Conservation (phyloP, 2,113 vertebrate genomes). For the Cynocephalus volans region DNA sequence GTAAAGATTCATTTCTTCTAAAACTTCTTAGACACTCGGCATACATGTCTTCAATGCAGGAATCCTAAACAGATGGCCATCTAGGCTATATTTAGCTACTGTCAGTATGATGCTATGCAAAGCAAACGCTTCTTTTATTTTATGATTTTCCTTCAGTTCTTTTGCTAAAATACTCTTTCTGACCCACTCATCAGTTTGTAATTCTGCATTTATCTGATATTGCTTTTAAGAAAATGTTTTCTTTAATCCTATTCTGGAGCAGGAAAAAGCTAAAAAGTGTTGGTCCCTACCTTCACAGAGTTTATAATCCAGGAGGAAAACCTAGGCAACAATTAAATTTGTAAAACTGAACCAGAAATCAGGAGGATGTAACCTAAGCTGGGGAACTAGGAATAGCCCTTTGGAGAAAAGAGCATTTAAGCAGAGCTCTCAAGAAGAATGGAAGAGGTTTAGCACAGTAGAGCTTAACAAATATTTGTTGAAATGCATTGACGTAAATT, state of each 20-base stretch:
- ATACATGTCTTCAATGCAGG: neutral
- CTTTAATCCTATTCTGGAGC: neutral
- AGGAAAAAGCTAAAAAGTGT: neutral
- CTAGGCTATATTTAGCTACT: neutral
- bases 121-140: neutral
- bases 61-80: neutral
- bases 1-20: neutral
- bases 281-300: neutral
- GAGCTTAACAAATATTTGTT: conserved; percentile 17
- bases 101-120: neutral
- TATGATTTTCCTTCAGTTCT: neutral
- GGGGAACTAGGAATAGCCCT: neutral
- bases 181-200: neutral
- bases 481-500: neutral
- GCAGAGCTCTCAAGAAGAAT: neutral
- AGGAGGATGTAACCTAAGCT: neutral
- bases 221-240: conserved; percentile 8
- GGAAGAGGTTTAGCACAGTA: neutral
- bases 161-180: neutral
- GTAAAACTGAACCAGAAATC: neutral
- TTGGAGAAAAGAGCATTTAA: neutral
- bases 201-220: neutral
- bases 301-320: neutral
- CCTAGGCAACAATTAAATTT: neutral
- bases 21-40: neutral